Evolutionary conservation across 2,888 invertebrate species (phyloP), one percentile per base, ranked within the genome.

Genomic region (Amiota communis): DNA sequence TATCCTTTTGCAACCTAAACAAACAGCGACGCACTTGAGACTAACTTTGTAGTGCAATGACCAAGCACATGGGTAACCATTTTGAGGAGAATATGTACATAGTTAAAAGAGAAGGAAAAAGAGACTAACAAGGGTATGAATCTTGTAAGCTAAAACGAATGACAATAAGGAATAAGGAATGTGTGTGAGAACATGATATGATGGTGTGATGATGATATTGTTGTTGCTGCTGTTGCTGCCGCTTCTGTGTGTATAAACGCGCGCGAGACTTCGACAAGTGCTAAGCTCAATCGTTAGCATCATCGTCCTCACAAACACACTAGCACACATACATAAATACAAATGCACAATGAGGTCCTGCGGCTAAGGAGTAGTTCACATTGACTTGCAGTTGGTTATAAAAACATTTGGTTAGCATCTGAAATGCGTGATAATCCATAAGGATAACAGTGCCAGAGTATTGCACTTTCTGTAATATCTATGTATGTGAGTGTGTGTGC

Each of bases 341-440:
- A 36, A 36, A 36, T 36, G 36, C 36, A 36, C 36, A 36, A 36
- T 36, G 36, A 36, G 36, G 36, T 36, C 36, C 36, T 36, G 36
- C 6, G 36, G 36, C 36, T 36, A 36, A 36, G 36, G 36, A 36
- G 36, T 36, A 36, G 36, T 36, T 36, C 36, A 36, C 9, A 11
- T 67, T 49, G 49, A 67, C 49, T 67, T 63, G 63, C 23, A 36
- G 23, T 63, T 63, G 15, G 36, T 67, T 67, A 51, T 49, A 67
- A 67, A 67, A 67, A 67, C 65, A 67, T 49, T 67, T 67, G 23
- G 49, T 67, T 49, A 67, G 46, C 64, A 64, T 64, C 15, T 20
- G 13, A 67, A 67, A 67, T 67, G 65, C 20, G 65, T 67, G 65
- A 49, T 67, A 49, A 67, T 67, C 65, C 49, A 20, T 49, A 67